phyloP scores from a whole-genome alignment of 2,888 invertebrate species.

The Bimastos eiseni region DNA sequence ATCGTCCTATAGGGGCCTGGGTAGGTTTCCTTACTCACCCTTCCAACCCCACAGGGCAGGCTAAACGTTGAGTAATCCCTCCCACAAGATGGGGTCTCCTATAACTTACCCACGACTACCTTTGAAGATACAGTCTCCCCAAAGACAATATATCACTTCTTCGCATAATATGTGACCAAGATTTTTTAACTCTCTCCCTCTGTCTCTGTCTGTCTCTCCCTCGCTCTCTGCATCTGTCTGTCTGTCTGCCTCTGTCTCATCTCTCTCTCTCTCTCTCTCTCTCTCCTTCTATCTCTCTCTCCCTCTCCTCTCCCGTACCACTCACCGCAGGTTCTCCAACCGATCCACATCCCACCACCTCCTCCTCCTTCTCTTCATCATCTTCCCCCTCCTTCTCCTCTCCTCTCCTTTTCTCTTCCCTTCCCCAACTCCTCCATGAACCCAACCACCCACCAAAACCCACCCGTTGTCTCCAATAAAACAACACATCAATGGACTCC shows the following conservation, averaged over 20 bases:
- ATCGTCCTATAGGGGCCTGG: background rate
- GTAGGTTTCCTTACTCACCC: too few species aligned
- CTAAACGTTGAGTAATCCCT: too few species aligned
- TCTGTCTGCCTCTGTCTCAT: background rate
- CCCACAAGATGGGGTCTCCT: too few species aligned
- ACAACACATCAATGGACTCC: too few species aligned
- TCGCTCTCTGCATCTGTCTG: background rate
- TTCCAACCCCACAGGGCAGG: too few species aligned
- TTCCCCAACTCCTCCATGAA: background rate
- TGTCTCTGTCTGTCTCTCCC: background rate
- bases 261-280: background rate
- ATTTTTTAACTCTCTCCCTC: background rate
- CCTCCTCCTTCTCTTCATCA: background rate
- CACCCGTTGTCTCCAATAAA: background rate
- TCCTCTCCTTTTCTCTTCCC: background rate
- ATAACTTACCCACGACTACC: too few species aligned
- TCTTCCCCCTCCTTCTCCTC: background rate
- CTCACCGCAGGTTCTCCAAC: too few species aligned
- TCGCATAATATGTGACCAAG: too few species aligned
- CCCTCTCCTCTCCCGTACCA: background rate
- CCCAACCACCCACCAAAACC: background rate
- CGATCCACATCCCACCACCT: too few species aligned
- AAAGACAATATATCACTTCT: too few species aligned
- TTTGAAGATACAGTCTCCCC: too few species aligned
- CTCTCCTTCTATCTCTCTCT: background rate